Percentiles rank a stretch among this genome's conserved stretches.
phyloP scores from a whole-genome alignment of 1,140 invertebrate genomes.

The Platorchestia sp. region DNA sequence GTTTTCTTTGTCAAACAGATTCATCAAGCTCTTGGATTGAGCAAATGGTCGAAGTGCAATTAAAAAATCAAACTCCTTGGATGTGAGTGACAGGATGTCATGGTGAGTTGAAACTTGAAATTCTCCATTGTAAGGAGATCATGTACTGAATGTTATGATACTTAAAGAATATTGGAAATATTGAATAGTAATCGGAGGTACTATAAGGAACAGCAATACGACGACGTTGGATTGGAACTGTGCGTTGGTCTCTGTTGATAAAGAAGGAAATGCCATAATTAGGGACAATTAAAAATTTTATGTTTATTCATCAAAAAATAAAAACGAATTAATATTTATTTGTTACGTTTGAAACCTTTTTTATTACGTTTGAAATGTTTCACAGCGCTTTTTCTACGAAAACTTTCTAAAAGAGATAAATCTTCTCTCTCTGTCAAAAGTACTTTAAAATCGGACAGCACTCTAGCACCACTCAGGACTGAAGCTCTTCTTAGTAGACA shows the following conservation, averaged over 20 bases:
- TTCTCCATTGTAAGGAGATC: no score
- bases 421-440: background rate
- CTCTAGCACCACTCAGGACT: background rate
- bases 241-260: background rate
- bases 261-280: background rate
- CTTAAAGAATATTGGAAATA: no score
- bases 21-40: no score
- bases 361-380: background rate
- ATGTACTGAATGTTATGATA: no score
- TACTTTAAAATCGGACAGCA: background rate
- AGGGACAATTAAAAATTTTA: background rate
- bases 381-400: background rate
- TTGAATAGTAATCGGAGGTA: no score
- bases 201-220: no score
- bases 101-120: no score
- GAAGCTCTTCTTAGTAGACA: background rate
- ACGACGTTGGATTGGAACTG: no score
- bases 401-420: background rate
- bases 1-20: no score
- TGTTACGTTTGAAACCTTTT: background rate
- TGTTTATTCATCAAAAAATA: background rate
- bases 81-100: no score
- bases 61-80: no score
- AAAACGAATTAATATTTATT: background rate
- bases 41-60: no score